phyloP scores from a whole-genome alignment of 2,888 invertebrate genomes.

The Eupithecia vulgata region DNA sequence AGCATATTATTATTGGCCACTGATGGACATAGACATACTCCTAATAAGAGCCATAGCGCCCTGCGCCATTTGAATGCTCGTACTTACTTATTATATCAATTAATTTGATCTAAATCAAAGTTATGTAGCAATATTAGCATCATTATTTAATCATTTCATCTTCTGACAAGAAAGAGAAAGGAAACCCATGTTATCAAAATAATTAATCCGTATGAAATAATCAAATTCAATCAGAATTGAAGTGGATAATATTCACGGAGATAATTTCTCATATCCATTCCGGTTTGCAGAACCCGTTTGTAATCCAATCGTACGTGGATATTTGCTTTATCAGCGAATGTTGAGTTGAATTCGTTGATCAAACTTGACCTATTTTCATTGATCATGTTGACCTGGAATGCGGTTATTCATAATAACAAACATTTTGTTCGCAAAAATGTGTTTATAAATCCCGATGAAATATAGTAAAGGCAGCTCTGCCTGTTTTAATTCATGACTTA shows the following conservation, averaged over 20 bases:
- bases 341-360: slow-evolving; percentile 9
- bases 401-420: neutral
- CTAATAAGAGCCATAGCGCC: no score
- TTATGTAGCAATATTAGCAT: neutral
- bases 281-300: neutral
- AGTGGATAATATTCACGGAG: neutral
- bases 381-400: neutral
- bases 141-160: neutral
- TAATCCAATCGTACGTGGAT: neutral
- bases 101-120: neutral
- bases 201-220: neutral
- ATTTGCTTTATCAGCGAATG: slow-evolving; percentile 8
- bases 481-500: no score
- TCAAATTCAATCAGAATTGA: slow-evolving; percentile 1
- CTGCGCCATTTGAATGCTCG: no score
- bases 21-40: no score
- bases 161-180: neutral
- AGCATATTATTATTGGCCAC: no score
- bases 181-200: neutral
- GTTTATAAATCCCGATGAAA: neutral
- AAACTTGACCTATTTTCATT: neutral
- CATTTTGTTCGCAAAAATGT: neutral
- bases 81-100: neutral
- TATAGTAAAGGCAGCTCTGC: neutral
- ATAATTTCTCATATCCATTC: slow-evolving; percentile 8